Evolutionary conservation across 1,140 invertebrate species (phyloP).

Genomic region (Halesus radiatus): DNA sequence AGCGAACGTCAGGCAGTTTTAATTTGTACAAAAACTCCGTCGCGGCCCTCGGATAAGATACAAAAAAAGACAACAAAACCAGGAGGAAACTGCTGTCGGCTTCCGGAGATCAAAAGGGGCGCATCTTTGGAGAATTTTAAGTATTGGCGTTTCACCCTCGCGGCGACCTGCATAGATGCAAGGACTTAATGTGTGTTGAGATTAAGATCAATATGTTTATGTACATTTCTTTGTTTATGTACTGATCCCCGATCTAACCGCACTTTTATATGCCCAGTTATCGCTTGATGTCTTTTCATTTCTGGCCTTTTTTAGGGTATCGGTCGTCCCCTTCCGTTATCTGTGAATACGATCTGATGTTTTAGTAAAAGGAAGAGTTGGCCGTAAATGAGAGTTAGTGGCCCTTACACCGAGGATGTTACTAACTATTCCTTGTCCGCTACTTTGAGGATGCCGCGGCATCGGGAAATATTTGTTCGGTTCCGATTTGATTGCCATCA

Average conservation of each 20-base stretch:
- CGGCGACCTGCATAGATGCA: conserved; percentile 38
- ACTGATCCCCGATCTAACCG: conserved; percentile 36
- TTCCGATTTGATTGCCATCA: conserved; percentile 22
- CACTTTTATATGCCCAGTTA: conserved; percentile 49
- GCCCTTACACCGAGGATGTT: background rate
- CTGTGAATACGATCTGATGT: conserved; percentile 32
- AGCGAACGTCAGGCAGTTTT: background rate
- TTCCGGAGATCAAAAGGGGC: conserved; percentile 39
- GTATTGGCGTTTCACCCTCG: conserved; percentile 48
- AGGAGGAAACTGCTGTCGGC: conserved; percentile 39
- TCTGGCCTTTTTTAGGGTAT: background rate
- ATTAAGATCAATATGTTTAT: conserved; percentile 52
- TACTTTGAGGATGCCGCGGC: background rate
- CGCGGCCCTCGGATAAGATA: background rate
- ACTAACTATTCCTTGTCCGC: background rate
- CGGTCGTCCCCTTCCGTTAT: conserved; percentile 17
- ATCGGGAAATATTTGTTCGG: background rate
- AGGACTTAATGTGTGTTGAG: conserved; percentile 46
- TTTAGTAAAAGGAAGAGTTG: conserved; percentile 19
- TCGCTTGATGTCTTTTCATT: background rate
- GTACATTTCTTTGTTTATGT: conserved; percentile 26
- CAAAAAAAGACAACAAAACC: conserved; percentile 29
- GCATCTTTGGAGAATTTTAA: conserved; percentile 52
- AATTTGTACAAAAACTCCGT: conserved; percentile 27
- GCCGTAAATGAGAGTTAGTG: conserved; percentile 19